Evolutionary conservation across 2,888 invertebrate genomes (phyloP).

Genomic region (Spialia ferax): DNA sequence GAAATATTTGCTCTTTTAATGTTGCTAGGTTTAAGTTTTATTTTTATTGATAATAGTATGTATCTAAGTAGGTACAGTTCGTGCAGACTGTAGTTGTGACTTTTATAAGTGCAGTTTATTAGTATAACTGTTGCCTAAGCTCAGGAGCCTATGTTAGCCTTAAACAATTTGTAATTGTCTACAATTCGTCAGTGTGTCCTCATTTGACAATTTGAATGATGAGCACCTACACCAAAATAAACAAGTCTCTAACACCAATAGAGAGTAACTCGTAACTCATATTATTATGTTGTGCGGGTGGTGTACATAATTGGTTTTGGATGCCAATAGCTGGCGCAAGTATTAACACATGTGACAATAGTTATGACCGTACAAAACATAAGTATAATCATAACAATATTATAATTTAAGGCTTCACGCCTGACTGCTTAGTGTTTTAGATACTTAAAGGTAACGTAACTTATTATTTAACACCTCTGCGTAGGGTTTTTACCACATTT

Average conservation of each 20-base stretch:
- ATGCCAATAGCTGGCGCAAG: slow-evolving; percentile 54
- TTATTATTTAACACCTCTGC: background rate
- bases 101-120: no score
- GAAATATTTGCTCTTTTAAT: background rate
- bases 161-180: no score
- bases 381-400: background rate
- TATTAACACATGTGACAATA: slow-evolving; percentile 52
- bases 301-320: slow-evolving; percentile 73
- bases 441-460: background rate
- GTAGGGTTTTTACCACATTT: background rate
- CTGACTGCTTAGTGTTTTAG: background rate
- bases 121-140: no score
- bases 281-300: slow-evolving; percentile 50
- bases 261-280: background rate
- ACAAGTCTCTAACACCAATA: no score
- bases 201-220: no score
- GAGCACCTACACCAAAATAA: no score
- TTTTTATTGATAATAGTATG: background rate
- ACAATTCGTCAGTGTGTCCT: no score
- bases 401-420: background rate
- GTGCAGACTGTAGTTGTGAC: no score
- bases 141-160: no score
- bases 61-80: no score
- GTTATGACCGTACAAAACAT: slow-evolving; percentile 15
- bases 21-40: background rate